Conservation (phyloP, 1,140 invertebrate genomes). For the Plectrocnemia conspersa region DNA sequence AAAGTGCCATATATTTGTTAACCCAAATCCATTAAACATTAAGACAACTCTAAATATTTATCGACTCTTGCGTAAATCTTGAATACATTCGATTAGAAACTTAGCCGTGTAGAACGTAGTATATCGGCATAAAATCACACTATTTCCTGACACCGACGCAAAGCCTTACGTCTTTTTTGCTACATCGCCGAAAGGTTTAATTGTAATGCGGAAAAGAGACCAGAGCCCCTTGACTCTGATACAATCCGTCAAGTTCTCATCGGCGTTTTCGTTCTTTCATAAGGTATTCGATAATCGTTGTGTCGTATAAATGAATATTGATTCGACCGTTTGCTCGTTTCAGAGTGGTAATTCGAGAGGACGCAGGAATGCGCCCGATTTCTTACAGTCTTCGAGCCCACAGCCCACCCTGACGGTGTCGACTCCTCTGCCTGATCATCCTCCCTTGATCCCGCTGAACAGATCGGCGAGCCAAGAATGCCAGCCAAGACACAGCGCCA, state of each 20-base stretch:
- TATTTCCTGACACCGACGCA: background rate
- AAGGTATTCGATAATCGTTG: constrained; percentile 7
- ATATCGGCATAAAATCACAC: background rate
- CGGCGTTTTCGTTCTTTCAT: constrained; percentile 6
- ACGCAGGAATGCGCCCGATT: constrained; percentile 2
- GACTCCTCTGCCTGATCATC: constrained; percentile 18
- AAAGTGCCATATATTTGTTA: constrained; percentile 5
- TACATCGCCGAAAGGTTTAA: no score
- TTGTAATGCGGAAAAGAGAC: no score
- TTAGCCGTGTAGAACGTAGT: no score
- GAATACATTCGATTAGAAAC: background rate
- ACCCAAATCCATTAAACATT: constrained; percentile 32
- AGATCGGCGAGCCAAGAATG: constrained; percentile 32
- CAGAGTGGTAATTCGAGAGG: constrained; percentile 23
- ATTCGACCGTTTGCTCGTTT: background rate
- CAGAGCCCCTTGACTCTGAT: constrained; percentile 9
- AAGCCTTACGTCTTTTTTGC: no score
- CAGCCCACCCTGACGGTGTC: constrained; percentile 19
- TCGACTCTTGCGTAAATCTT: constrained; percentile 3
- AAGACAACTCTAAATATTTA: constrained; percentile 17
- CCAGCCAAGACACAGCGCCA: constrained; percentile 3
- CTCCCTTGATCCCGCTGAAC: constrained; percentile 17
- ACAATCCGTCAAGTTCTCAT: constrained; percentile 7
- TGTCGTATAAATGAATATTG: background rate
- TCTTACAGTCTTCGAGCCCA: constrained; percentile 11